Evolutionary conservation across 2,797 vertebrate species (phyloP), one percentile per base, ranked within the genome.

Genomic region (Cheirogaleus major): DNA sequence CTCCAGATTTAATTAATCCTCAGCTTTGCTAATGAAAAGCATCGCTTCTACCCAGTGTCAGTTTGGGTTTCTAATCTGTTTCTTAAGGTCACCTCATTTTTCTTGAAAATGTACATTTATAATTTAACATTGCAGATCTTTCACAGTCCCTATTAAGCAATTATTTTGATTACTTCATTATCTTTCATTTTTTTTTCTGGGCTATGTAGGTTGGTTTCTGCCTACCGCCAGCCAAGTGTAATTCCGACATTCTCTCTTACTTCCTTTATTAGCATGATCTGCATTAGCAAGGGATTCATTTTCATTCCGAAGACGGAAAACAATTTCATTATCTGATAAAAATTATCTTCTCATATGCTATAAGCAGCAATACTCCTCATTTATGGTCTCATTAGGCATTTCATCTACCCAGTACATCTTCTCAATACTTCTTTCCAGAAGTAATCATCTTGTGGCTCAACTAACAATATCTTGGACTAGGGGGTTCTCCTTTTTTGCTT

Each of bases 161-260:
- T 98, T 98, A 97, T 98, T 97, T 97, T 98, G 97, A 98, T 98
- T 98, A 97, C 98, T 98, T 97, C 97, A 97, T 98, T 98, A 97
- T 97, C 95, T 97, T 97, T 96, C 87, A 3, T 90, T 97, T 96
- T 97, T 97, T 95, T 96, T 11, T 67, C 93, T 75, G 85, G 80
- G 91, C 96, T 93, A 89, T 96, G 97, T 97, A 97, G 91, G 85
- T 82, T 95, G 72, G 93, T 86, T 96, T 95, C 97, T 97, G 92
- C 96, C 96, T 97, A 93, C 91, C 2, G 63, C 17, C 35, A 96
- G 89, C 92, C 91, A 93, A 97, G 91, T 79, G 87, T 93, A 97
- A 97, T 97, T 96, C 89, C 41, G 5, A 96, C 89, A 57, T 91
- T 95, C 86, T 97, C 95, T 96, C 89, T 96, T 69, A 43, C 87